Base-by-base conservation (phyloP, 2,888 invertebrate genomes). In the Labia minor region DNA sequence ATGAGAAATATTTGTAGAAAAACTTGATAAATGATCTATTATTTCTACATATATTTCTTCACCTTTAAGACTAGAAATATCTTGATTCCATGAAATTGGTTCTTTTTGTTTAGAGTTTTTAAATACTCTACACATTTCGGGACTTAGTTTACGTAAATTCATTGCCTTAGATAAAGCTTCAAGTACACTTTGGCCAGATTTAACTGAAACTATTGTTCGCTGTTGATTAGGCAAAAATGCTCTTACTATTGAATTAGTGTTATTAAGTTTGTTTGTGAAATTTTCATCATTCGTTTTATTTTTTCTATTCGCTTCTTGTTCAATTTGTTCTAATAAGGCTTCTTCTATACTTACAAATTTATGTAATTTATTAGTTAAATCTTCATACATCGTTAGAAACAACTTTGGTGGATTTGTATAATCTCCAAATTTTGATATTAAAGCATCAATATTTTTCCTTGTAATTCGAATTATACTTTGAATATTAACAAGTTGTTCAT, bases 211-310 rank as follows among this genome's bases (percentile, higher is more conserved):
- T 73, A 90, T 91, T 66, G 95, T 95, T 72, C 93, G 87, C 81
- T 95, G 95, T 78, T 94, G 90, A 78, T 96, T 94, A 37, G 96
- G 96, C 74, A 97, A 80, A 78, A 93, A 89, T 63, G 95, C 95
- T 74, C 95, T 83, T 64, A 96, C 82, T 73, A 93, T 86, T 69
- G 88, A 84, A 76, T 88, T 90, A 33, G 11, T 33, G 11, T 33
- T 11, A 33, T 11, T 11, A 33, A 6, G 6, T 8, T 33, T 33
- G 11, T 33, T 33, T 33, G 33, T 6, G 11, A 8, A 33, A 33
- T 33, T 6, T 33, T 8, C 6, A 8, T 8, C 6, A 8, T 33
- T 11, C 11, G 33, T 33, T 33, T 6, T 6, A 33, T 33, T 11
- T 11, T 33, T 6, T 33, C 79, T 80, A 66, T 79, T 79, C 66